phyloP scores from a whole-genome alignment of 2,888 invertebrate species.

The Neoitamus cyanurus region DNA sequence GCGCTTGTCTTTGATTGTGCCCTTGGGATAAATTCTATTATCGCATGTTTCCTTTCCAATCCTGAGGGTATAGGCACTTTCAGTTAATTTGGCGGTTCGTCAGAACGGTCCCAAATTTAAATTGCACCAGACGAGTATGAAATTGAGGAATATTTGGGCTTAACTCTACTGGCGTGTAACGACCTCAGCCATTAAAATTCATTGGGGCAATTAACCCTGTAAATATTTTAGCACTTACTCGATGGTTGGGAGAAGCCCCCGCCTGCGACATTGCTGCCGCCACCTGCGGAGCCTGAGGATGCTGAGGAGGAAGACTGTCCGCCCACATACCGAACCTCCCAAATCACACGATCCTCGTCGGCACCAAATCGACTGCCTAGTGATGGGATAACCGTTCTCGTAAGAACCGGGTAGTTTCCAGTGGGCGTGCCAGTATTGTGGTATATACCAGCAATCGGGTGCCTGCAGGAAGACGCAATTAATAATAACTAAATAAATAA shows the following conservation, averaged over 20 bases:
- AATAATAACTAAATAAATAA: not conserved
- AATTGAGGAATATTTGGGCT: not conserved
- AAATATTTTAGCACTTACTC: not conserved
- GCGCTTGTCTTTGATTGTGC: not conserved
- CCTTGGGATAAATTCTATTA: not conserved
- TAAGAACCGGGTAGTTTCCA: not conserved
- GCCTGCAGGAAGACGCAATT: constrained; percentile 3
- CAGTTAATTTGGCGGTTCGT: not conserved
- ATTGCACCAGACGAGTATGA: not conserved
- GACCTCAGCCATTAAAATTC: not conserved
- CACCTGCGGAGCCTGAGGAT: not conserved
- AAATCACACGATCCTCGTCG: constrained; percentile 55
- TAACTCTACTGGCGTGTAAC: not conserved
- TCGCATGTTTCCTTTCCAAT: not conserved
- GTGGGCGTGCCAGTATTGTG: constrained; percentile 47
- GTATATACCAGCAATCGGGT: constrained; percentile 42
- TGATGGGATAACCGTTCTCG: not conserved
- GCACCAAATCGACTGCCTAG: constrained; percentile 56
- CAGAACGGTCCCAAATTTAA: not conserved
- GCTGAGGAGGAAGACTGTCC: not conserved
- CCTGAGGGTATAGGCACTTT: not conserved
- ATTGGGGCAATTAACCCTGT: not conserved
- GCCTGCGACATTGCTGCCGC: not conserved
- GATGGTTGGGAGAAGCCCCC: not conserved
- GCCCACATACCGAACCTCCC: constrained; percentile 47